Evolutionary conservation across 2,113 vertebrate species (phyloP), one percentile per base, ranked within the genome.

Genomic region (Festucalex cinctus): DNA sequence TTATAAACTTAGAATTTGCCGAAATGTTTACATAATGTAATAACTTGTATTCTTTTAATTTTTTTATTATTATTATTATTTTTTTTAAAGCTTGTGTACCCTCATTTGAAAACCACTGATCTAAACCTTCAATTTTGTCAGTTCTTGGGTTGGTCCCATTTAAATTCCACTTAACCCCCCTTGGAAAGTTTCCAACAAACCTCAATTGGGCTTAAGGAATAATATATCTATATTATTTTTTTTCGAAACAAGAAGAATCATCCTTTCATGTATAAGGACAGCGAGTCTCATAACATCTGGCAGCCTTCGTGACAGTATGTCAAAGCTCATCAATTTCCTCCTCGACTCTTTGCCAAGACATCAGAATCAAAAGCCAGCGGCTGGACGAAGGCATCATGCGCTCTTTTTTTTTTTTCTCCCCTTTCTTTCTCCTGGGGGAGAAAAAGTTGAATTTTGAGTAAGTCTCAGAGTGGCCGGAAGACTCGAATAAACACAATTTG

Each of bases 401-500:
- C 39, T 7, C n/a, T 53, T 58, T 28, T 63, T 75, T 58, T 60
- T 51, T 67, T 65, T 12, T 41, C 37, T 2, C 37, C 9, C 37
- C 2, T 13, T 3, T 13, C 0, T 39, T 41, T 13, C 12, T 3
- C 13, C 39, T 41, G 39, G 9, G 12, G 5, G 17, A 44, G 4
- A 17, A 46, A 46, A 46, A 46, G 6, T 26, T 62, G 5, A 43
- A 62, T n/a, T 4, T 1, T 6, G 17, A 43, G 39, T 2, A 44
- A 66, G 60, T 69, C 9, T 24, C 54, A 61, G 66, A 69, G 65
- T 44, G 73, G 63, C 83, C 77, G 81, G 84, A 88, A 84, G 72
- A 46, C 73, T 58, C 62, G 71, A 80, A 79, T 68, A 78, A 43
- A 26, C 48, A 14, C 85, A 78, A 66, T 88, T 72, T 72, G 75